A percentile compares a stretch with the other conserved stretches of the same genome.
Conservation (phyloP, 2,797 vertebrate genomes). For the Typhlichthys subterraneus region DNA sequence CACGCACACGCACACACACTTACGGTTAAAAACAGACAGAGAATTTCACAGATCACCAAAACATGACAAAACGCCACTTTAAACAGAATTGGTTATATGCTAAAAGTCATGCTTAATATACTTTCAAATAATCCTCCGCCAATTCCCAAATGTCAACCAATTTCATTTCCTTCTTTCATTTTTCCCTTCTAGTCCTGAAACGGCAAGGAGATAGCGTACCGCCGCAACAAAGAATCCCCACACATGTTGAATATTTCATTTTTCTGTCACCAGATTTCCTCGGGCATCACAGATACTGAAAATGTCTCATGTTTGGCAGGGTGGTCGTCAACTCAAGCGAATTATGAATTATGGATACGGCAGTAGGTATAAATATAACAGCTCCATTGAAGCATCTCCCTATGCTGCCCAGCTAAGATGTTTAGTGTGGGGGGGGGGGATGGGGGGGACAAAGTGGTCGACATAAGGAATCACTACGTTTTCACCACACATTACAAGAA, state of each 20-base stretch:
- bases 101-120: constrained; percentile 36
- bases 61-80: constrained; percentile 3
- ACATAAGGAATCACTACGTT: constrained; percentile 31
- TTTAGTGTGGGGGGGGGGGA: background rate
- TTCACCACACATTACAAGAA: constrained; percentile 5
- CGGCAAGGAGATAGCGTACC: constrained; percentile 19
- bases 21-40: constrained; percentile 1
- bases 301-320: constrained; percentile 48
- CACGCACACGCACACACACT: background rate
- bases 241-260: constrained; percentile 48
- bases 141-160: constrained; percentile 12
- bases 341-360: constrained; percentile 51
- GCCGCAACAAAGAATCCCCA: constrained; percentile 7
- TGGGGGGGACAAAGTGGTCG: background rate
- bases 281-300: constrained; percentile 49
- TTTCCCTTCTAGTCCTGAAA: constrained; percentile 7
- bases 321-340: constrained; percentile 14
- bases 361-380: constrained; percentile 17
- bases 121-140: constrained; percentile 29
- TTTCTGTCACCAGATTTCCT: constrained; percentile 37
- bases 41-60: background rate
- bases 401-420: background rate
- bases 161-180: constrained; percentile 26
- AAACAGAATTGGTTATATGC: constrained; percentile 18
- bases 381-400: background rate